These are phyloP conservation scores for Anastatus disparis DNA, from an alignment of 1,140 invertebrate genomes.

Conservation along the genomic window DNA sequence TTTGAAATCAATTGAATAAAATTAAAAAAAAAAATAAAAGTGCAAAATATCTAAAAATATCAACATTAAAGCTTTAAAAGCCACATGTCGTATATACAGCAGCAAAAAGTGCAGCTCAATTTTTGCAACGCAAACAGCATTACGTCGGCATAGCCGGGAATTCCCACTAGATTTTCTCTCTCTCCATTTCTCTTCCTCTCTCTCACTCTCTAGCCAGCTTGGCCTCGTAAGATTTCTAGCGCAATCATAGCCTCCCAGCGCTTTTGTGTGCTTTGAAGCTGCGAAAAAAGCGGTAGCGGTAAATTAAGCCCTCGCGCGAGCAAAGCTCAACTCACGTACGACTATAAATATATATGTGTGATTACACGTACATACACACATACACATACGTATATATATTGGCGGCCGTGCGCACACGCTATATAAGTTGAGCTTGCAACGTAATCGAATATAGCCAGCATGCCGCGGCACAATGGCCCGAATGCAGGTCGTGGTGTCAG, in stretches of 20 bases:
- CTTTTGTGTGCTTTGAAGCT: neutral
- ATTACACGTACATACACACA: too few relatives aligned
- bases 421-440: constrained; percentile 39
- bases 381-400: too few relatives aligned
- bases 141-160: neutral
- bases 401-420: too few relatives aligned
- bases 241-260: neutral
- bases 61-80: too few relatives aligned
- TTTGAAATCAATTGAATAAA: too few relatives aligned
- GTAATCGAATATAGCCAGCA: constrained; percentile 37
- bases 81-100: too few relatives aligned
- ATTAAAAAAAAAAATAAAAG: too few relatives aligned
- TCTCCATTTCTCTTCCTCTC: neutral
- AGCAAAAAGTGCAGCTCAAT: neutral
- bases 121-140: neutral
- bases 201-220: too few relatives aligned
- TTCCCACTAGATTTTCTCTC: neutral
- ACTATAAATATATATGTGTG: too few relatives aligned
- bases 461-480: constrained; percentile 43
- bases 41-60: too few relatives aligned
- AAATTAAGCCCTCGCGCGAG: neutral
- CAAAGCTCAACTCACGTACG: too few relatives aligned
- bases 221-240: neutral
- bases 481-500: constrained; percentile 49
- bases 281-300: neutral